Percentiles rank a stretch among this genome's conserved stretches.
Evolutionary conservation across 2,797 vertebrate genomes (phyloP).

Genomic region (Oryzias sinensis): DNA sequence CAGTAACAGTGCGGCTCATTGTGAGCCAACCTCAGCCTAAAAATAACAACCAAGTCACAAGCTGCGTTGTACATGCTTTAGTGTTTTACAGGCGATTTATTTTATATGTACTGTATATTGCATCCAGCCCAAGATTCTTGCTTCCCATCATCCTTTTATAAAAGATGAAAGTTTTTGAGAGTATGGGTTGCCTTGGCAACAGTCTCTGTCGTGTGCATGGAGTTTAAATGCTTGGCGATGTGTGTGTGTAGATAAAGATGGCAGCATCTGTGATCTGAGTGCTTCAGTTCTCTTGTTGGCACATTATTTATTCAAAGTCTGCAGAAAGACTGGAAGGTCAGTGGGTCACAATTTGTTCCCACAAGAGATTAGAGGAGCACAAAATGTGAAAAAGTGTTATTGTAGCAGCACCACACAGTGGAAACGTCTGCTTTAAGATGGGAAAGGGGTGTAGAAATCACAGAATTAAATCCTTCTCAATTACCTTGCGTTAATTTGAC

Average conservation of each 20-base stretch:
- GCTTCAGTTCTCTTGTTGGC: slow-evolving; percentile 47
- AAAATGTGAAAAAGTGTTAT: slow-evolving; percentile 18
- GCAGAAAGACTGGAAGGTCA: slow-evolving; percentile 55
- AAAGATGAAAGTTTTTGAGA: slow-evolving; percentile 47
- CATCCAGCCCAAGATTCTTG: slow-evolving; percentile 21
- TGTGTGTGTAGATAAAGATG: slow-evolving; percentile 37
- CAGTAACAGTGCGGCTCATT: slow-evolving; percentile 41
- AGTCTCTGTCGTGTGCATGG: slow-evolving; percentile 61
- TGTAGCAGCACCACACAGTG: slow-evolving; percentile 16
- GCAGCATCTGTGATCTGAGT: slow-evolving; percentile 34
- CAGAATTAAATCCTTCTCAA: not conserved
- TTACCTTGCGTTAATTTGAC: not conserved
- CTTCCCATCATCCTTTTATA: slow-evolving; percentile 52
- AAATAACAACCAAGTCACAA: slow-evolving; percentile 42
- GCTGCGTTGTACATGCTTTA: not conserved
- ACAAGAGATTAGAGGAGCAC: slow-evolving; percentile 42
- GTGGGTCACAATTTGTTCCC: slow-evolving; percentile 50
- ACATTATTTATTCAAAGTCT: slow-evolving; percentile 69
- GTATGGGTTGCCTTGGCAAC: slow-evolving; percentile 73
- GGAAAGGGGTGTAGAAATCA: slow-evolving; percentile 2
- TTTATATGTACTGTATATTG: slow-evolving; percentile 15
- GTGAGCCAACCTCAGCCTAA: slow-evolving; percentile 36
- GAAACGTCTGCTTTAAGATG: slow-evolving; percentile 16
- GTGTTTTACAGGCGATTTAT: slow-evolving; percentile 3
- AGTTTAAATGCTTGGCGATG: slow-evolving; percentile 35